Conservation (phyloP, 2,113 vertebrate species). For the Calyptommatus sinebrachiatus region DNA sequence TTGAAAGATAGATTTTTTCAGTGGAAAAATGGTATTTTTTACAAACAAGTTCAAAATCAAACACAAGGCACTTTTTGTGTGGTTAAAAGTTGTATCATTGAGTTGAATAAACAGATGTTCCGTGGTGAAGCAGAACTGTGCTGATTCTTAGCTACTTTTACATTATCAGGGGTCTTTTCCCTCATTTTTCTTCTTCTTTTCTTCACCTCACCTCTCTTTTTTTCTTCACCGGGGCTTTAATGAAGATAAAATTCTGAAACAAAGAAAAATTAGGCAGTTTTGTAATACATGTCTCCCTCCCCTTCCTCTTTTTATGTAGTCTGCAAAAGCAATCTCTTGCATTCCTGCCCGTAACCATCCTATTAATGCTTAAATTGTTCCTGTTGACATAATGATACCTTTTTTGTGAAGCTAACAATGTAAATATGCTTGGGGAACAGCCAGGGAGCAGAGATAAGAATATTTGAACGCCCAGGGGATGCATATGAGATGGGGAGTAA, state of each 20-base stretch:
- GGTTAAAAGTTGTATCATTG: too few species aligned
- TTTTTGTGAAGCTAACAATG: conserved; percentile 39
- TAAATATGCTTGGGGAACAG: conserved; percentile 46
- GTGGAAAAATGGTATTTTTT: too few species aligned
- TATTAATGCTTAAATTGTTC: conserved; percentile 51
- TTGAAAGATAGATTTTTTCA: too few species aligned
- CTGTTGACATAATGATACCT: conserved; percentile 55
- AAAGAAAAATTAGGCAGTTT: conserved; percentile 13
- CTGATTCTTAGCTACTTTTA: neutral
- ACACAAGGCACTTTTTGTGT: too few species aligned
- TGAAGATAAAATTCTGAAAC: neutral
- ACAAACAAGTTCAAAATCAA: too few species aligned
- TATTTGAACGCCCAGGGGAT: conserved; percentile 31
- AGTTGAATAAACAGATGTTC: too few species aligned
- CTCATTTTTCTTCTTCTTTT: neutral
- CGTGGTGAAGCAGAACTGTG: fast-evolving
- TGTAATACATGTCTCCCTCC: fast-evolving
- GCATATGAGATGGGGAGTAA: conserved; percentile 19
- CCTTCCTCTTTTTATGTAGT: neutral
- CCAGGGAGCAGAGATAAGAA: conserved; percentile 59
- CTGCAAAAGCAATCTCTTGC: conserved; percentile 24
- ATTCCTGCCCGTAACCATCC: conserved; percentile 36
- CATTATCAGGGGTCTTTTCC: neutral
- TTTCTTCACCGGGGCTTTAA: neutral
- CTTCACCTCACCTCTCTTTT: neutral